Evolutionary conservation across 92 coral and sea anemone genomes (phyloP), one percentile per base, ranked within the genome.

Genomic region (Meandrina meandrites): DNA sequence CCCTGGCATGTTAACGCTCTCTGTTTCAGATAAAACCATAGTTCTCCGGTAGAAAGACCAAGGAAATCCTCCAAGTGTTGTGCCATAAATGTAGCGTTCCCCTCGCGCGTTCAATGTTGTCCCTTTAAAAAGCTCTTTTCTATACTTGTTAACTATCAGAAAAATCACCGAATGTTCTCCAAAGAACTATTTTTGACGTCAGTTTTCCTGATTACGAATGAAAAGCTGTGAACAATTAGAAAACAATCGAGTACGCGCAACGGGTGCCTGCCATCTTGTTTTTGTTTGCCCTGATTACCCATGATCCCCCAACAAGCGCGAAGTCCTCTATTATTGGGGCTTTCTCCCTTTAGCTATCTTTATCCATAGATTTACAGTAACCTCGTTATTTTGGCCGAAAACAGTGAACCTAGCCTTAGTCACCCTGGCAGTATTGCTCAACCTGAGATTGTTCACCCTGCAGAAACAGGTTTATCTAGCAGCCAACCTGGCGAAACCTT

Each of bases 21-120:
- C 74, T 75, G 67, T 22, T 75, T 75, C 11, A 88, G 82, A 40
- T 81, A 88, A 68, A 45, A 88, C 40, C 53, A 66, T 50, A 88
- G 87, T 67, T 88, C 87, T 24, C 81, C 82, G 40, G 42, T 81
- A 3, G 82, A 57, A 34, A 80, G 53, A 79, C 80, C 90, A 32
- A 87, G 86, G 68, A 87, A 87, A 53, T 80, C 90, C 54, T 87
- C 80, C 45, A 72, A 69, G 50, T 87, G 90, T 71, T 80, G 79
- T 75, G 62, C 62, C 62, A 56, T 17, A 56, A 56, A 56, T 56
- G 62, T 11, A 17, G 62, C 62, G 62, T 56, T 17, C 62, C 62
- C 62, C 62, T 56, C 24, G 24, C 22, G 21, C 3, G 62, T 56
- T 56, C 62, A 18, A 56, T 5, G 62, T 56, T 56, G 62, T 56